phyloP scores from a whole-genome alignment of 1,140 invertebrate species.

The Diplogasteroides magnus region DNA sequence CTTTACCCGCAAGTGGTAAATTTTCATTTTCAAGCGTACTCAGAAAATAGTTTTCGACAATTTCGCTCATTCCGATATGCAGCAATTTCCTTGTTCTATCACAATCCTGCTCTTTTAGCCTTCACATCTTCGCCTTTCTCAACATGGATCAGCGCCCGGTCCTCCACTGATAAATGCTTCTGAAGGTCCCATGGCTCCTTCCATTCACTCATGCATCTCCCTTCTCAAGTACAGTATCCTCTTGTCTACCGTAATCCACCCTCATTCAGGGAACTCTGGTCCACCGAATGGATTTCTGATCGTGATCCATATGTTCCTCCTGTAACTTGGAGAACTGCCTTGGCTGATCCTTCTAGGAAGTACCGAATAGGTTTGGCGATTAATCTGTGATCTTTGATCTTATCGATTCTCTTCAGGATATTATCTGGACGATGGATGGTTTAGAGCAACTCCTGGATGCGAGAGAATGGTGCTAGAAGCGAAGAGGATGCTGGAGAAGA shows the following conservation, averaged over 20 bases:
- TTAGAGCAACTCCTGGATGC: slow-evolving; percentile 52
- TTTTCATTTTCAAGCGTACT: no score
- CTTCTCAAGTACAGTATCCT: no score
- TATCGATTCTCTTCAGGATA: slow-evolving; percentile 50
- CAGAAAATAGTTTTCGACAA: no score
- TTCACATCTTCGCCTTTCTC: slow-evolving; percentile 30
- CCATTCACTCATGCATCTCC: slow-evolving; percentile 10
- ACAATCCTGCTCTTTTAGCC: slow-evolving; percentile 15
- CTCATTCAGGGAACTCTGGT: neutral
- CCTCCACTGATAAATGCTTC: slow-evolving; percentile 31
- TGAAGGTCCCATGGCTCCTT: slow-evolving; percentile 31
- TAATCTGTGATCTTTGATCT: no score
- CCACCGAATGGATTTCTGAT: slow-evolving; percentile 3
- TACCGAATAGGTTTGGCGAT: slow-evolving; percentile 52
- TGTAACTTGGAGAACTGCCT: slow-evolving; percentile 28
- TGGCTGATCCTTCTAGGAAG: slow-evolving; percentile 30
- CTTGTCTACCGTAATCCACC: no score
- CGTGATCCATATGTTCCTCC: slow-evolving; percentile 37
- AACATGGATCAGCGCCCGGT: slow-evolving; percentile 33
- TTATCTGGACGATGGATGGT: slow-evolving; percentile 51
- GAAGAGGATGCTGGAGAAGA: slow-evolving; percentile 29
- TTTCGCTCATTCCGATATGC: no score
- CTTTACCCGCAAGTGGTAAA: slow-evolving; percentile 5
- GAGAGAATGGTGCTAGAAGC: slow-evolving; percentile 52
- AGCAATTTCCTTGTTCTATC: neutral